These are phyloP conservation scores for Hesperophylax magnus DNA, from an alignment of 1,140 invertebrate species.

Conservation along the genomic window DNA sequence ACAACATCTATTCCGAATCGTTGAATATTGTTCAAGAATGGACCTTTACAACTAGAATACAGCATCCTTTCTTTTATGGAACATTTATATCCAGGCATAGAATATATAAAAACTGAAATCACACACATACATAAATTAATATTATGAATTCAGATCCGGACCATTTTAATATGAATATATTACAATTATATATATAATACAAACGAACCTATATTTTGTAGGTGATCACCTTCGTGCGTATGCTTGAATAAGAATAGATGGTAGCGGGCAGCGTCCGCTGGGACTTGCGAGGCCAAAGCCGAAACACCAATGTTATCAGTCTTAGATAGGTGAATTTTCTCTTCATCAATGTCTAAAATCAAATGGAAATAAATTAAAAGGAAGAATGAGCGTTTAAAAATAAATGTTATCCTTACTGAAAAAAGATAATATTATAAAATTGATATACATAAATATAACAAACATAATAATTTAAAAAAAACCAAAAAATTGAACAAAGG, in stretches of 20 bases:
- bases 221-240: constrained; percentile 91
- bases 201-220: constrained; percentile 83
- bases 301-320: constrained; percentile 73
- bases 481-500: too few relatives aligned
- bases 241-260: constrained; percentile 94
- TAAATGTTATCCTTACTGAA: too few relatives aligned
- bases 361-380: too few relatives aligned
- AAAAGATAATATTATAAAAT: too few relatives aligned
- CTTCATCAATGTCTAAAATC: constrained; percentile 79
- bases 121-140: background rate
- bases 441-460: too few relatives aligned
- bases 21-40: constrained; percentile 86
- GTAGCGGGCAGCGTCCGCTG: constrained; percentile 89
- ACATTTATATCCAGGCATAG: constrained; percentile 95
- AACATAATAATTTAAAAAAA: too few relatives aligned
- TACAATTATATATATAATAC: too few relatives aligned
- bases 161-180: too few relatives aligned
- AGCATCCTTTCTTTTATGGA: constrained; percentile 97
- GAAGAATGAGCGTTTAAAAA: too few relatives aligned
- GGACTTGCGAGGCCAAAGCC: constrained; percentile 83
- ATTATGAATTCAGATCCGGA: too few relatives aligned
- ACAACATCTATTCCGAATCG: constrained; percentile 80
- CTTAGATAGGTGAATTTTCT: constrained; percentile 83
- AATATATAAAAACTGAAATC: constrained; percentile 95
- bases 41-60: constrained; percentile 96